A percentile compares a stretch with the other conserved stretches of the same genome.
These are phyloP conservation scores for Nipponia nippon DNA, from an alignment of 2,113 vertebrate genomes.

Conservation along the genomic window DNA sequence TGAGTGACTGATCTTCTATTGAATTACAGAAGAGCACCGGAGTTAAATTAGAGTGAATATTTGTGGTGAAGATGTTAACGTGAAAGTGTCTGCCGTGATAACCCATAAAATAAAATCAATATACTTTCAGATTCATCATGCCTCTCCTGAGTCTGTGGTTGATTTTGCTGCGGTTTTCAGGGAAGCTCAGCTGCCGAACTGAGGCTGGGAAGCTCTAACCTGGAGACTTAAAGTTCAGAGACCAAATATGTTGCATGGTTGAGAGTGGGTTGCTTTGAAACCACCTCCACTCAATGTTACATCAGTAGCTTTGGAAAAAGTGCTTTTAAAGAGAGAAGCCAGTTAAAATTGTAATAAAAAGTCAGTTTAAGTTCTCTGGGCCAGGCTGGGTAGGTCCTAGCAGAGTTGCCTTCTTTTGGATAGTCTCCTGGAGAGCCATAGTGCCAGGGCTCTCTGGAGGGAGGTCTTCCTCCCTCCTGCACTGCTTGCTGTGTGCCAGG, in stretches of 20 bases:
- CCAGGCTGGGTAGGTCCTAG: background rate
- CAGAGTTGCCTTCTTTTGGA: background rate
- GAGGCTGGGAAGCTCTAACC: background rate
- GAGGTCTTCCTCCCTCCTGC: background rate
- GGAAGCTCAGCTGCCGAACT: background rate
- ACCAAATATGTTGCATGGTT: background rate
- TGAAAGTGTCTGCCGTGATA: background rate
- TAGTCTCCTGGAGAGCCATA: background rate
- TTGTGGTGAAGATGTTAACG: constrained; percentile 10
- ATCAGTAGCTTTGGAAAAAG: background rate
- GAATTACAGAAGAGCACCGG: constrained; percentile 11
- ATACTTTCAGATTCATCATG: background rate
- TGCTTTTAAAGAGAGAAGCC: background rate
- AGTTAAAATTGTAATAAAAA: background rate
- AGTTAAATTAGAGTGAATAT: constrained; percentile 15
- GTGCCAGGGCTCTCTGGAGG: background rate
- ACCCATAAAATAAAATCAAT: constrained; percentile 11
- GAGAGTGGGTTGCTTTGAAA: background rate
- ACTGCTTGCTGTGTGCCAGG: background rate
- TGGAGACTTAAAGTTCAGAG: background rate
- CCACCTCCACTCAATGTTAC: background rate
- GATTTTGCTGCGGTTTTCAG: background rate
- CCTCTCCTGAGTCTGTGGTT: background rate
- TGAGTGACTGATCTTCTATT: background rate
- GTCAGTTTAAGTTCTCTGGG: background rate